Evolutionary conservation across 1,140 invertebrate species (phyloP).

Genomic region (Halotydeus destructor): DNA sequence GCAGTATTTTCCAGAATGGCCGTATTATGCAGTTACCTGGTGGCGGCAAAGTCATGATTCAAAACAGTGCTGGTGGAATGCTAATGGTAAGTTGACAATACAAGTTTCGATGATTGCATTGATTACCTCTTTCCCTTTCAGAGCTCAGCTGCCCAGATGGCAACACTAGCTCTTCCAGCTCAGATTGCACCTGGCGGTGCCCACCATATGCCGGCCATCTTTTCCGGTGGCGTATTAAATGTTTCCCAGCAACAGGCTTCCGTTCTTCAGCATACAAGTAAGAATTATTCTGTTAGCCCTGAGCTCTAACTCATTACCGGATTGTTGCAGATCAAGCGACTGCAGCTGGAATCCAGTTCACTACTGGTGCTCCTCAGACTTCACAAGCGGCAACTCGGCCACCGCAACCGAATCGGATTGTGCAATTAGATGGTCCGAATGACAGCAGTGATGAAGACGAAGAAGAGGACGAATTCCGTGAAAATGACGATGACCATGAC

Average conservation of each 20-base stretch:
- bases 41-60: background rate
- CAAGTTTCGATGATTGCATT: background rate
- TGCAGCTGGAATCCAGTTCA: background rate
- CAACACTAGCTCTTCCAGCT: slow-evolving; percentile 3
- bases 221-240: background rate
- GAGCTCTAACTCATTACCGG: background rate
- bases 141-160: slow-evolving; percentile 1
- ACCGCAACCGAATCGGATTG: slow-evolving; percentile 15
- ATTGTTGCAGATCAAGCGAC: background rate
- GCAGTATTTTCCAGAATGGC: too few species aligned
- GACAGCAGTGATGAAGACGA: slow-evolving; percentile 38
- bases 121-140: background rate
- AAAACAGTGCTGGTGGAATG: background rate
- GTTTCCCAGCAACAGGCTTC: background rate
- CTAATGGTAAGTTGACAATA: background rate
- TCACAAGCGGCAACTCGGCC: background rate
- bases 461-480: slow-evolving; percentile 47
- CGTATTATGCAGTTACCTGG: too few species aligned
- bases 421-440: slow-evolving; percentile 42
- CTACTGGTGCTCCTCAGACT: background rate
- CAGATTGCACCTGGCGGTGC: background rate
- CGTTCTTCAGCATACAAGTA: slow-evolving; percentile 2
- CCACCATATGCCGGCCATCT: background rate
- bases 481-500: slow-evolving; percentile 31
- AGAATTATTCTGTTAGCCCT: background rate